A percentile compares a stretch with the other conserved stretches of the same genome.
These are phyloP conservation scores for Slavum lentiscoides DNA, from an alignment of 2,888 invertebrate genomes.

Conservation along the genomic window DNA sequence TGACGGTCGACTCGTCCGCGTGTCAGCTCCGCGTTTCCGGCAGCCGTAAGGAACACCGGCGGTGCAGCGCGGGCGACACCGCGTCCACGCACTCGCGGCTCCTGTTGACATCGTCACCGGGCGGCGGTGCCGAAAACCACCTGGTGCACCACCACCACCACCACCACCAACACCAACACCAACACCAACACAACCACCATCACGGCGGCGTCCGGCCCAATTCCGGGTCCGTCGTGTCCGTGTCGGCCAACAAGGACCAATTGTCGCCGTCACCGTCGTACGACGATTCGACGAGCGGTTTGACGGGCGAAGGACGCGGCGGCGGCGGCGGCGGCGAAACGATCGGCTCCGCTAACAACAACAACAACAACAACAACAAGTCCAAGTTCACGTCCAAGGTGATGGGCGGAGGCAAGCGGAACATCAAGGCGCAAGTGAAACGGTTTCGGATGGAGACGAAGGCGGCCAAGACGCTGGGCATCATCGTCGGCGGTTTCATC, in stretches of 20 bases:
- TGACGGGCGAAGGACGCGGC: background rate
- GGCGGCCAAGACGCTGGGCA: slow-evolving; percentile 93
- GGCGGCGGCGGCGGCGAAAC: slow-evolving; percentile 63
- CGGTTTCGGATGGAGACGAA: slow-evolving; percentile 94
- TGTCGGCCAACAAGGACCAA: slow-evolving; percentile 55
- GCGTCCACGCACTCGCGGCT: slow-evolving; percentile 54
- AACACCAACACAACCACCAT: background rate
- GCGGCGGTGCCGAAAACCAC: slow-evolving; percentile 6
- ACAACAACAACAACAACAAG: slow-evolving; percentile 50
- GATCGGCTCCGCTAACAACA: slow-evolving; percentile 59
- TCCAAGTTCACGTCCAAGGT: slow-evolving; percentile 67
- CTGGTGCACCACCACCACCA: slow-evolving; percentile 34
- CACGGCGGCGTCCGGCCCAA: slow-evolving; percentile 14
- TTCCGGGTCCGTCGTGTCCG: slow-evolving; percentile 55
- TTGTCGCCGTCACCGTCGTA: slow-evolving; percentile 58
- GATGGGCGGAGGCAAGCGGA: slow-evolving; percentile 71
- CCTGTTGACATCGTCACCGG: slow-evolving; percentile 56
- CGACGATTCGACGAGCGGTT: slow-evolving; percentile 56
- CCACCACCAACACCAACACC: background rate
- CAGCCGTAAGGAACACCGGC: slow-evolving; percentile 45
- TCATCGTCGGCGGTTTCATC: slow-evolving; percentile 96
- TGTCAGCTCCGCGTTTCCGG: slow-evolving; percentile 67
- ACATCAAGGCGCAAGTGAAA: slow-evolving; percentile 88
- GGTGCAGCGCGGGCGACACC: slow-evolving; percentile 54
- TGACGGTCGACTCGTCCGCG: slow-evolving; percentile 60